These are phyloP conservation scores for Rachycentron canadum DNA, from an alignment of 2,797 vertebrate genomes.

Conservation along the genomic window DNA sequence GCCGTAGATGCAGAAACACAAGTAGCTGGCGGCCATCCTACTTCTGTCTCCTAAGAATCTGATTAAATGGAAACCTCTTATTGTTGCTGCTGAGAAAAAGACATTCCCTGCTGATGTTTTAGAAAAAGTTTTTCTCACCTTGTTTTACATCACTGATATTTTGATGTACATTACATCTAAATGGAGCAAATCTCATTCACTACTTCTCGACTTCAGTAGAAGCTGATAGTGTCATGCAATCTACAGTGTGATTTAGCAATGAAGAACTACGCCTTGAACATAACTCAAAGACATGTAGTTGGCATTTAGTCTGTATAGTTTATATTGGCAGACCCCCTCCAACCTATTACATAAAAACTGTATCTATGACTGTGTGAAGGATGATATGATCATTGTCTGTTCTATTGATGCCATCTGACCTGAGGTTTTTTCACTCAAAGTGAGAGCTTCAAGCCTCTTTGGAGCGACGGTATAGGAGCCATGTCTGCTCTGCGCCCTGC, in stretches of 20 bases:
- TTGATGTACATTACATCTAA: conserved; percentile 11
- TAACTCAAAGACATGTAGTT: conserved; percentile 40
- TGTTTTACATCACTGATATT: conserved; percentile 40
- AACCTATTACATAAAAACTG: conserved; percentile 18
- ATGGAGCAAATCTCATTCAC: neutral
- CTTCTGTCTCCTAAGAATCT: conserved; percentile 68
- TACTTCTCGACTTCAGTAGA: neutral
- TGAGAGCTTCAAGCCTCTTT: conserved; percentile 62
- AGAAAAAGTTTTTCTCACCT: conserved; percentile 36
- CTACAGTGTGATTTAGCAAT: conserved; percentile 26
- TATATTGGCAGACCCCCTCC: conserved; percentile 9
- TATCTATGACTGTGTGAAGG: conserved; percentile 24
- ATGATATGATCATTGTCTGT: conserved; percentile 31
- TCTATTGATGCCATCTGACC: conserved; percentile 57
- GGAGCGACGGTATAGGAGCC: conserved; percentile 51
- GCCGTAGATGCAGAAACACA: conserved; percentile 72
- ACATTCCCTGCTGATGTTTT: conserved; percentile 45
- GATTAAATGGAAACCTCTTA: conserved; percentile 71
- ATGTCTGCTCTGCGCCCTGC: conserved; percentile 62
- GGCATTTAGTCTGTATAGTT: conserved; percentile 30
- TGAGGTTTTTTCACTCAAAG: conserved; percentile 54
- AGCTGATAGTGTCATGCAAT: conserved; percentile 11
- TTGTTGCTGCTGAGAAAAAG: conserved; percentile 58
- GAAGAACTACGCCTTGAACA: conserved; percentile 20
- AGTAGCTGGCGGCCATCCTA: conserved; percentile 72